These are phyloP conservation scores for Hemithea aestivaria DNA, from an alignment of 2,888 invertebrate genomes.

Conservation along the genomic window DNA sequence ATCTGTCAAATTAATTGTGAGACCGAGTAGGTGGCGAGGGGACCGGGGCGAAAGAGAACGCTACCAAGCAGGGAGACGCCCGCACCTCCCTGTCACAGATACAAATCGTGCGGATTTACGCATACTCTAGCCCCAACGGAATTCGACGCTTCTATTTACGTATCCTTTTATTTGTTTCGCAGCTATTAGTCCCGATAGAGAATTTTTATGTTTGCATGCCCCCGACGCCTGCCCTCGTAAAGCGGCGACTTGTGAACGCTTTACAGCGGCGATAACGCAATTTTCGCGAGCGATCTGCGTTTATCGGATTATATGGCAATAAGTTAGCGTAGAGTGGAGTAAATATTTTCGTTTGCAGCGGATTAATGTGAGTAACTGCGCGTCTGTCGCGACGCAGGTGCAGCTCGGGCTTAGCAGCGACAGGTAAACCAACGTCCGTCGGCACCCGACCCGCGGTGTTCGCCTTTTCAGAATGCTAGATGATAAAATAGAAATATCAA, in stretches of 20 bases:
- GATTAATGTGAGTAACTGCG: conserved; percentile 65
- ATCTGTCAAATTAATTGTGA: conserved; percentile 70
- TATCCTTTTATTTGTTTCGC: conserved; percentile 78
- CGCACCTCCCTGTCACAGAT: conserved; percentile 73
- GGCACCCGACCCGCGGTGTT: too few relatives aligned
- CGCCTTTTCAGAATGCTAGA: too few relatives aligned
- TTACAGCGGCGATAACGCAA: conserved; percentile 72
- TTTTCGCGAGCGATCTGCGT: conserved; percentile 64
- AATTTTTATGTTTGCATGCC: conserved; percentile 77
- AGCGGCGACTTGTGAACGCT: conserved; percentile 73
- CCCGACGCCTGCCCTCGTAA: conserved; percentile 72
- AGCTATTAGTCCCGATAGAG: conserved; percentile 79
- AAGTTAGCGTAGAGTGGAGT: conserved; percentile 60
- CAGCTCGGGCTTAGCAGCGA: conserved; percentile 1
- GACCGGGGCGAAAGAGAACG: background rate
- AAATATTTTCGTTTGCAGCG: conserved; percentile 65
- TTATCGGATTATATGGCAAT: conserved; percentile 73
- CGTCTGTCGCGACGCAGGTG: conserved; percentile 59
- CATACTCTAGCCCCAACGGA: conserved; percentile 74
- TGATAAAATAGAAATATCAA: too few relatives aligned
- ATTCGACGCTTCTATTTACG: conserved; percentile 76
- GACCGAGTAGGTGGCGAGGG: conserved; percentile 35
- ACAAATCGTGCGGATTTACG: conserved; percentile 80
- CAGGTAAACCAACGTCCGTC: too few relatives aligned
- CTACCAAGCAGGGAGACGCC: conserved; percentile 32